These are phyloP conservation scores for Leptinotarsa undecemlineata DNA, from an alignment of 1,140 invertebrate species.

Conservation along the genomic window DNA sequence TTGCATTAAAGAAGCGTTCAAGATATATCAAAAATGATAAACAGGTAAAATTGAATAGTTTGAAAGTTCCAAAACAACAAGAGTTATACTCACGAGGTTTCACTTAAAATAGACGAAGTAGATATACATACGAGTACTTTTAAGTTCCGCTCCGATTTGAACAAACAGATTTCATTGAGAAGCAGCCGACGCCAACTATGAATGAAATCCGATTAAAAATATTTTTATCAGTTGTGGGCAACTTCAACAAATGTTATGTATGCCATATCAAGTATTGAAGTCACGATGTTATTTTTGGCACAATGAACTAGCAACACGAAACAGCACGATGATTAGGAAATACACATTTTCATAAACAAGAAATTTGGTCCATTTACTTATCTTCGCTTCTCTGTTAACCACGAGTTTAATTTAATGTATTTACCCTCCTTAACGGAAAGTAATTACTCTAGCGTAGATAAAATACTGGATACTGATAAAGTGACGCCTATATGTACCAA, in stretches of 20 bases:
- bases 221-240: constrained; percentile 28
- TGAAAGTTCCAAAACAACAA: neutral
- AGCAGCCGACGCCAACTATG: constrained; percentile 30
- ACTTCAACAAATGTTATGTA: constrained; percentile 31
- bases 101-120: too few species aligned
- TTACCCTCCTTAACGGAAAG: too few species aligned
- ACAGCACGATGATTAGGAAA: constrained; percentile 28
- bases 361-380: constrained; percentile 4
- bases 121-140: too few species aligned
- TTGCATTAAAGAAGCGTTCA: too few species aligned
- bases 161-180: constrained; percentile 28
- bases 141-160: too few species aligned
- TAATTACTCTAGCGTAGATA: too few species aligned
- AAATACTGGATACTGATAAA: too few species aligned
- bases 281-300: constrained; percentile 41
- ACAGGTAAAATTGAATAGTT: neutral
- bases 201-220: constrained; percentile 33
- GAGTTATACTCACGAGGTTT: neutral
- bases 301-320: constrained; percentile 29
- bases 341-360: neutral
- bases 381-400: too few species aligned
- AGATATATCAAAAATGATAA: neutral
- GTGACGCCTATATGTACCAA: too few species aligned
- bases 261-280: constrained; percentile 39
- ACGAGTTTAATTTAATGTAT: too few species aligned